Evolutionary conservation across 2,888 invertebrate genomes (phyloP).

Genomic region (Drosophila quinaria): DNA sequence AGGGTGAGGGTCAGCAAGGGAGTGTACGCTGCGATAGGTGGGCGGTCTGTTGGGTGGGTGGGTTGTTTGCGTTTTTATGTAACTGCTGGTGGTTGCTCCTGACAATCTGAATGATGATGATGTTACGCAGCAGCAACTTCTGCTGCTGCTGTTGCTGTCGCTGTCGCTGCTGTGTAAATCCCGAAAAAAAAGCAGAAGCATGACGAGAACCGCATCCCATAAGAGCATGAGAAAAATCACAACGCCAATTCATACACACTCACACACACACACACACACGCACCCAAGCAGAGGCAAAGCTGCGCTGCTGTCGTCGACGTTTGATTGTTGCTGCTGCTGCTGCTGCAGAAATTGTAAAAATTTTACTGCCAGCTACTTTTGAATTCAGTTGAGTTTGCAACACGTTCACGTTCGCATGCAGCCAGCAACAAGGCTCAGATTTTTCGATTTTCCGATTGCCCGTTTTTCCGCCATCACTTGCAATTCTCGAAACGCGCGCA

Average conservation of each 20-base stretch:
- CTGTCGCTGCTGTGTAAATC: slow-evolving; percentile 47
- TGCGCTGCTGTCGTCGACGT: slow-evolving; percentile 53
- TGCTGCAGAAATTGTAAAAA: slow-evolving; percentile 74
- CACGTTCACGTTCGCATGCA: slow-evolving; percentile 70
- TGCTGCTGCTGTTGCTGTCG: slow-evolving; percentile 27
- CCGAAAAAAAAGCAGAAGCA: slow-evolving; percentile 46
- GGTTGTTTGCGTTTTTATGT: slow-evolving; percentile 75
- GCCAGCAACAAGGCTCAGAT: slow-evolving; percentile 22
- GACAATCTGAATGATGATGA: slow-evolving; percentile 68
- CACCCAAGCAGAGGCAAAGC: slow-evolving; percentile 32
- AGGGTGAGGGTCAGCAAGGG: slow-evolving; percentile 5
- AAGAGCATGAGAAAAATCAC: slow-evolving; percentile 73
- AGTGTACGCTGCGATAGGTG: slow-evolving; percentile 55
- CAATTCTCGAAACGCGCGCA: slow-evolving; percentile 41
- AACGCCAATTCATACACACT: slow-evolving; percentile 41
- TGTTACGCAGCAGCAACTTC: slow-evolving; percentile 51
- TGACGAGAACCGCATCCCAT: slow-evolving; percentile 50
- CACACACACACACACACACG: slow-evolving; percentile 26
- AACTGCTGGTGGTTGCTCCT: slow-evolving; percentile 76
- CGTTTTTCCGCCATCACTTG: slow-evolving; percentile 20
- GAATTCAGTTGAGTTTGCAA: slow-evolving; percentile 77
- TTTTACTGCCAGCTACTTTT: slow-evolving; percentile 71
- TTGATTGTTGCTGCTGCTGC: slow-evolving; percentile 35
- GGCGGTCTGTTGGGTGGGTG: slow-evolving; percentile 55
- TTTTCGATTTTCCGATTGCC: slow-evolving; percentile 23